Conservation (phyloP, 2,888 invertebrate genomes). For the Ichneumon xanthorius region DNA sequence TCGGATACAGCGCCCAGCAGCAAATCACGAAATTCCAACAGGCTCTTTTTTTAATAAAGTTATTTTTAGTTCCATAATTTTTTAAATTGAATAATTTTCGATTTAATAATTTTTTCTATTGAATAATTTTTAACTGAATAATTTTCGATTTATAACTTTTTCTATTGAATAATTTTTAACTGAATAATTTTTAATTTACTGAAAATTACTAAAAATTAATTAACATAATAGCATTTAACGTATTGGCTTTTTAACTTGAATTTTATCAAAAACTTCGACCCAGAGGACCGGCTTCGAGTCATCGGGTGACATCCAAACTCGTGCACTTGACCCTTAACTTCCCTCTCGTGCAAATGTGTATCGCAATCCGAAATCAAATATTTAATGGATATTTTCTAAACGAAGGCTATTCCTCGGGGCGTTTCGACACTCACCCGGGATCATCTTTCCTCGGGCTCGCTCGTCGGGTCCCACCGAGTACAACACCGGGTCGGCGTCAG, state of each 20-base stretch:
- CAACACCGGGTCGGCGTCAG: slow-evolving; percentile 9
- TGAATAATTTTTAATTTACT: too few relatives aligned
- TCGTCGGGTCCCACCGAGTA: slow-evolving; percentile 5
- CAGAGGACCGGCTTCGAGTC: background rate
- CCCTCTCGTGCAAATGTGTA: background rate
- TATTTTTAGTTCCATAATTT: too few relatives aligned
- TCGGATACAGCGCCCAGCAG: slow-evolving; percentile 58
- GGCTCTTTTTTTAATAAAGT: background rate
- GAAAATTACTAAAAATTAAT: too few relatives aligned
- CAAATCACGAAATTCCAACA: slow-evolving; percentile 65
- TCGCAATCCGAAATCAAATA: slow-evolving; percentile 22
- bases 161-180: too few relatives aligned
- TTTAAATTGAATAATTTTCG: too few relatives aligned
- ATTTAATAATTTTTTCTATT: too few relatives aligned
- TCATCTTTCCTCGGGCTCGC: slow-evolving; percentile 61
- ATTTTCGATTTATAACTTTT: too few relatives aligned
- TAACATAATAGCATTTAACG: too few relatives aligned
- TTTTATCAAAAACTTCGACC: too few relatives aligned
- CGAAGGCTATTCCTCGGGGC: slow-evolving; percentile 33
- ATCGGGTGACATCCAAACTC: background rate
- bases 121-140: too few relatives aligned
- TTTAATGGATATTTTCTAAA: slow-evolving; percentile 31
- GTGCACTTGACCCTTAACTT: slow-evolving; percentile 8
- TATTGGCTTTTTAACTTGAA: too few relatives aligned
- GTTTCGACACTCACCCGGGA: slow-evolving; percentile 60